Percentiles rank a stretch among this genome's conserved stretches.
These are phyloP conservation scores for Dione juno DNA, from an alignment of 2,888 invertebrate species.

Conservation along the genomic window DNA sequence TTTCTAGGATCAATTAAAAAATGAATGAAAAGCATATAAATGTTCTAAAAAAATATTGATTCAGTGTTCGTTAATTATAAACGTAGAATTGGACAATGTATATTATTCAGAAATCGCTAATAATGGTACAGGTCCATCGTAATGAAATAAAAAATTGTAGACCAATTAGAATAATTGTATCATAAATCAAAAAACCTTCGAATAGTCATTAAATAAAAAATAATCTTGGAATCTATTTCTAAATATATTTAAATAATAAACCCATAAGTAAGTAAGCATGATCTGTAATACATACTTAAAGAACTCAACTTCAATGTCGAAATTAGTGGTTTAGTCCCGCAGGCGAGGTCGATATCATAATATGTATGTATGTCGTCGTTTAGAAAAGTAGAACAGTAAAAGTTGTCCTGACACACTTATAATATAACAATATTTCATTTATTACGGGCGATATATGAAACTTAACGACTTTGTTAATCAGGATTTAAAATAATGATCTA, in stretches of 20 bases:
- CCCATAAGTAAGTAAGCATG: not conserved
- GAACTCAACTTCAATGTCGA: slow-evolving; percentile 19
- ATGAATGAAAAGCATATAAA: too few species aligned
- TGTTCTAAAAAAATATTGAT: too few species aligned
- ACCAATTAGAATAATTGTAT: too few species aligned
- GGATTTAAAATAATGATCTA: not conserved
- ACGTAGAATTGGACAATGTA: too few species aligned
- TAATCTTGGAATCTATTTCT: too few species aligned
- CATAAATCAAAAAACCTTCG: too few species aligned
- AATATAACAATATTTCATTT: slow-evolving; percentile 8
- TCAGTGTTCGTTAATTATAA: too few species aligned
- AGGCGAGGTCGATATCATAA: slow-evolving; percentile 43
- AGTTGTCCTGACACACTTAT: slow-evolving; percentile 56
- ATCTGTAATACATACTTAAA: not conserved
- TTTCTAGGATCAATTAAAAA: too few species aligned
- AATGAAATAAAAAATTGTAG: too few species aligned
- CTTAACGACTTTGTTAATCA: not conserved
- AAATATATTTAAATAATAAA: not conserved
- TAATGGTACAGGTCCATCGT: too few species aligned
- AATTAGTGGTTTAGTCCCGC: slow-evolving; percentile 37
- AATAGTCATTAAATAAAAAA: too few species aligned
- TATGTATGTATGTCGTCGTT: not conserved
- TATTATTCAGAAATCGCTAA: too few species aligned
- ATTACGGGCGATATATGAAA: not conserved
- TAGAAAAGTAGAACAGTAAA: slow-evolving; percentile 60